Percentiles rank a stretch among this genome's conserved stretches.
These are phyloP conservation scores for Parauchenoglanis ngamensis DNA, from an alignment of 2,797 vertebrate genomes.

Conservation along the genomic window DNA sequence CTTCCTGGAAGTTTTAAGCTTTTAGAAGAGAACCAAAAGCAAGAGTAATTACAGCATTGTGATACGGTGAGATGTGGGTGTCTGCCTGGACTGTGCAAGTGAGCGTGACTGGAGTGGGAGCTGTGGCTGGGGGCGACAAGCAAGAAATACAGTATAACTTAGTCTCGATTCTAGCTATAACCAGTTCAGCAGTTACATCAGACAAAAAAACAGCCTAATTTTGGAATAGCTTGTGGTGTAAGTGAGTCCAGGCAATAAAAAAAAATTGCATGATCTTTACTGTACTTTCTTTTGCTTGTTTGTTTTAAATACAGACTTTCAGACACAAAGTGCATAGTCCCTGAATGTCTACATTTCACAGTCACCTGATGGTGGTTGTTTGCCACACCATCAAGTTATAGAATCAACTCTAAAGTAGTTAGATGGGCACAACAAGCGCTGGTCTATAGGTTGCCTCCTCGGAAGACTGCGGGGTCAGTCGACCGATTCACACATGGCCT, in stretches of 20 bases:
- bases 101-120: constrained; percentile 31
- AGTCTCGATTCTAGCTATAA: constrained; percentile 2
- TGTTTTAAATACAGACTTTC: not conserved
- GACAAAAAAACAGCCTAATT: not conserved
- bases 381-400: not conserved
- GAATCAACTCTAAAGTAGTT: not conserved
- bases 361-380: not conserved
- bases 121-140: constrained; percentile 19
- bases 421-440: not conserved
- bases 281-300: not conserved
- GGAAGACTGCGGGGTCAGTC: not conserved
- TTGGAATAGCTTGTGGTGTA: not conserved
- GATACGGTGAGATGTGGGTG: constrained; percentile 28
- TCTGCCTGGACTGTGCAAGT: constrained; percentile 32
- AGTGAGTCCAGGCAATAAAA: not conserved
- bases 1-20: constrained; percentile 23
- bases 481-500: not conserved
- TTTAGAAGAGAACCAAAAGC: constrained; percentile 28
- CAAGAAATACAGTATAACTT: constrained; percentile 10
- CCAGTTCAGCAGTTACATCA: constrained; percentile 22
- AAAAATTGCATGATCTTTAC: not conserved
- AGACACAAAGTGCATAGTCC: too few species aligned
- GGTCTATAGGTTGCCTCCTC: not conserved
- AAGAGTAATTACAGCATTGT: constrained; percentile 20
- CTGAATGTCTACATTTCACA: not conserved